A percentile compares a stretch with the other conserved stretches of the same genome.
These are phyloP conservation scores for Drosophila vallismaia DNA, from an alignment of 2,888 invertebrate species.

Conservation along the genomic window DNA sequence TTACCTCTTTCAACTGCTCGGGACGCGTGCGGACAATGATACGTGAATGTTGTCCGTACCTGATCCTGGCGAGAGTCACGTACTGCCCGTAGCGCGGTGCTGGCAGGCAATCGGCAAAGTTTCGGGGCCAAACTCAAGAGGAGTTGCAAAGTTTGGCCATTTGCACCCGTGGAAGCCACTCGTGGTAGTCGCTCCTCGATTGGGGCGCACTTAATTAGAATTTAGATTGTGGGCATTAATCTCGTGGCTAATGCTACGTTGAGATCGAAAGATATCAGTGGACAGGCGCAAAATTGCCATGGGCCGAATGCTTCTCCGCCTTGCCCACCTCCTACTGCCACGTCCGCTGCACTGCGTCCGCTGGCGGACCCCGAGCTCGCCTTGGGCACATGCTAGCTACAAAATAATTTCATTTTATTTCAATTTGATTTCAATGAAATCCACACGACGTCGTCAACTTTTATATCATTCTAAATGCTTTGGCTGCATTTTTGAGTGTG, in stretches of 20 bases:
- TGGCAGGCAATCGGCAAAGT: slow-evolving; percentile 60
- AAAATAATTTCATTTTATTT: slow-evolving; percentile 54
- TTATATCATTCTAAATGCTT: slow-evolving; percentile 40
- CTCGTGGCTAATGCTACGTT: slow-evolving; percentile 71
- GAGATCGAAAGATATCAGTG: slow-evolving; percentile 65
- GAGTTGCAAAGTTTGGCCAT: slow-evolving; percentile 35
- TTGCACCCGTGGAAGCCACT: slow-evolving; percentile 6
- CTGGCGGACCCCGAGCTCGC: neutral
- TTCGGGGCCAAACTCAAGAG: slow-evolving; percentile 15
- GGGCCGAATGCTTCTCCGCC: slow-evolving; percentile 38
- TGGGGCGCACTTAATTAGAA: slow-evolving; percentile 65
- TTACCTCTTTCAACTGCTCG: slow-evolving; percentile 62
- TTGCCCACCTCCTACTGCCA: slow-evolving; percentile 12
- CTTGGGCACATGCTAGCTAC: slow-evolving; percentile 1
- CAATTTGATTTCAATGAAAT: slow-evolving; percentile 60
- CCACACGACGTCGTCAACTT: slow-evolving; percentile 50
- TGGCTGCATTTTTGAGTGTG: slow-evolving; percentile 47
- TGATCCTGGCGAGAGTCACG: slow-evolving; percentile 58
- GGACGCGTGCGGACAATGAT: slow-evolving; percentile 67
- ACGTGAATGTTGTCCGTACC: slow-evolving; percentile 58
- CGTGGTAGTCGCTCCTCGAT: slow-evolving; percentile 7
- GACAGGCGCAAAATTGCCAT: slow-evolving; percentile 66
- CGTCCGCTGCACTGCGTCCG: slow-evolving; percentile 11
- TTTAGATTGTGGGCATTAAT: slow-evolving; percentile 57
- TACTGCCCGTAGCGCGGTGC: slow-evolving; percentile 59